Evolutionary conservation across 2,113 vertebrate species (phyloP).

Genomic region (Cebus imitator): DNA sequence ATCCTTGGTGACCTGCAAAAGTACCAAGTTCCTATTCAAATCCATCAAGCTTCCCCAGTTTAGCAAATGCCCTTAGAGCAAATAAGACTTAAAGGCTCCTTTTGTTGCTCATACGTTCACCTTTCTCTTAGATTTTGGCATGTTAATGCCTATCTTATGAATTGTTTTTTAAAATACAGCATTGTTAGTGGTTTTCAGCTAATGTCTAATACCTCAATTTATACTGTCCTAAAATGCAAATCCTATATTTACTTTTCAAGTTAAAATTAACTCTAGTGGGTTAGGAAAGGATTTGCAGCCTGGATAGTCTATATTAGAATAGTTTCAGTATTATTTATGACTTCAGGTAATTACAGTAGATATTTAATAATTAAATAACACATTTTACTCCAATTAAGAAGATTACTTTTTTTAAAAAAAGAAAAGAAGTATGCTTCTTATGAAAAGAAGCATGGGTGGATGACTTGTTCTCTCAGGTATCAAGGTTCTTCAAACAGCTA

Average conservation of each 20-base stretch:
- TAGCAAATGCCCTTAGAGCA: slow-evolving; percentile 3
- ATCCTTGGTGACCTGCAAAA: neutral
- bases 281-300: neutral
- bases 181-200: slow-evolving; percentile 3
- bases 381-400: neutral
- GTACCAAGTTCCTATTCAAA: neutral
- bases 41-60: neutral
- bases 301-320: neutral
- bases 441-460: neutral
- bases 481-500: neutral
- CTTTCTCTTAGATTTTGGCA: neutral
- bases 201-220: slow-evolving; percentile 17
- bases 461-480: neutral
- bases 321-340: neutral
- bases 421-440: neutral
- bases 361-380: slow-evolving; percentile 21
- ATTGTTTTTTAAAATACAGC: neutral
- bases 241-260: slow-evolving; percentile 38
- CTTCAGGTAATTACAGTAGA: neutral
- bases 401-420: slow-evolving; percentile 1
- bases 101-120: neutral
- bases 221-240: slow-evolving; percentile 14
- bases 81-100: neutral
- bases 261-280: slow-evolving; percentile 41
- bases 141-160: neutral